Base-by-base conservation (phyloP, 2,797 vertebrate species). In the Peromyscus nudipes region DNA sequence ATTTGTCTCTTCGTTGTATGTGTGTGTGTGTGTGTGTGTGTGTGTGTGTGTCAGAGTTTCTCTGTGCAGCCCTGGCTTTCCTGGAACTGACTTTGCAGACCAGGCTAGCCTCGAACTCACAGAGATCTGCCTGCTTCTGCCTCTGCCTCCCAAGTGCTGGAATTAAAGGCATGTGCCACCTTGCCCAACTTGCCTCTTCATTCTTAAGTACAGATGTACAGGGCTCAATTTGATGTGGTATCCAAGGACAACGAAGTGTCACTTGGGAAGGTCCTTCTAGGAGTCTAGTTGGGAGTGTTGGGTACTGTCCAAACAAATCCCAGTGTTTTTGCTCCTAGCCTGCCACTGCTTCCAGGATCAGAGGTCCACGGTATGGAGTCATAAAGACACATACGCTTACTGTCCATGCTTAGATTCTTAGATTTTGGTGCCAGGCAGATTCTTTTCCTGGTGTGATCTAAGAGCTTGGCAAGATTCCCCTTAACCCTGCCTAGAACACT, bases 161-260 rank as follows among this genome's bases (percentile, higher is more conserved):
- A 2, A 69, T 69, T n/a, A 69, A 69, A n/a, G 31, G 4, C 21
- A 5, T 71, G 7, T 37, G 19, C 8, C n/a, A 37, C 69, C 69
- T 73, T 73, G n/a, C 69, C n/a, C 9, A 7, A 40, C 69, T 73
- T 40, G 49, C 84, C 94, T 97, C 84, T 88, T 23, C 62, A 17
- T 88, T 96, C 97, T 87, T 96, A 34, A 64, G 55, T 80, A 92
- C 55, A 96, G 62, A 79, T 13, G 31, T 23, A 90, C 73, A 2
- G 7, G 29, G 60, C 82, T 93, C 81, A 82, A 81, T 87, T 94
- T 89, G 19, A 34, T 67, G 65, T 77, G 0, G 0, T 21, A 81
- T 55, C 73, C 89, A 90, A 71, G 79, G 77, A 73, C 52, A 60
- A 57, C 5, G 1, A 84, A 81, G 76, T 96, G 1, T 52, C n/a